Percentiles rank a stretch among this genome's conserved stretches.
Conservation (phyloP, 2,888 invertebrate species). For the Proisotoma minuta region DNA sequence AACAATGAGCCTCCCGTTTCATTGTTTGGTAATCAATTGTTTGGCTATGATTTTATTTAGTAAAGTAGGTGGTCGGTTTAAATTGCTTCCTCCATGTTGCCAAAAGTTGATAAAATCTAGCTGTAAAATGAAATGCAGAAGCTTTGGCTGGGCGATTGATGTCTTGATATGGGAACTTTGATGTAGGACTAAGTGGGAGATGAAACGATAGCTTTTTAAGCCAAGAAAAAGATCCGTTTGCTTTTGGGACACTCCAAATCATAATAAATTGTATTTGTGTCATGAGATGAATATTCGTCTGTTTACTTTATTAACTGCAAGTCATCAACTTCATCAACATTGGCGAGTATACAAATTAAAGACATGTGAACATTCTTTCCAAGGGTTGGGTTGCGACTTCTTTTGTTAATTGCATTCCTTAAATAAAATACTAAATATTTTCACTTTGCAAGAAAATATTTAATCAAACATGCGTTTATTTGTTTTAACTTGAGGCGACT, state of each 20-base stretch:
- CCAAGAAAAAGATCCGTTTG: background rate
- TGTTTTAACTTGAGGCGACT: no score
- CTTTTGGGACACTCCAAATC: background rate
- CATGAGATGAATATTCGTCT: background rate
- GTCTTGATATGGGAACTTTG: background rate
- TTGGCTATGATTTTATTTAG: background rate
- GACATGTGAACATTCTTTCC: background rate
- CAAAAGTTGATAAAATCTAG: background rate
- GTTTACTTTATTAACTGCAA: background rate
- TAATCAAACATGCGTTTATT: no score
- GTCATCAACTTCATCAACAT: constrained; percentile 9
- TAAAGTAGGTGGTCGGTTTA: background rate
- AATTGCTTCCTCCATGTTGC: background rate
- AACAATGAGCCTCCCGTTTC: background rate
- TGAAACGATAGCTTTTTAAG: background rate
- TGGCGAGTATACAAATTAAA: no score
- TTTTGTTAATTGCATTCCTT: no score
- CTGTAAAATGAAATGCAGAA: background rate
- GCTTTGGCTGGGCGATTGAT: constrained; percentile 6
- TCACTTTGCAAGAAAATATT: no score
- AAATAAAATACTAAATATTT: no score
- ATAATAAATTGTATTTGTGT: background rate
- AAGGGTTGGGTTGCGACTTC: constrained; percentile 11
- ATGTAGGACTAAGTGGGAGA: no score
- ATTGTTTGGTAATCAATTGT: constrained; percentile 3